Evolutionary conservation across 2,888 invertebrate species (phyloP), one percentile per base, ranked within the genome.

Genomic region (Catotricha subobsoleta): DNA sequence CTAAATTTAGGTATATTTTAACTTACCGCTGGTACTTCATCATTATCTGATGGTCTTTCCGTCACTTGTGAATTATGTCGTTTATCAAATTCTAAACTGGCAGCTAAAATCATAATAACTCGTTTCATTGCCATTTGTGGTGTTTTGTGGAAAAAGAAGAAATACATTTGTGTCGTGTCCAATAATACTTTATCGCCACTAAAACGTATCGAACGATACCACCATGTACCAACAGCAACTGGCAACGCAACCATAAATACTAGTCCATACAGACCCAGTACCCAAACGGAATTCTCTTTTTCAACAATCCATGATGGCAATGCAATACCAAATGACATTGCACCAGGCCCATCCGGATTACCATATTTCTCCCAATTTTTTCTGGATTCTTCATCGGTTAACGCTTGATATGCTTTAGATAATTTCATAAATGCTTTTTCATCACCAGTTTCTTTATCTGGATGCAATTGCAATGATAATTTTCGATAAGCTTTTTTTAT

Each of bases 231-330:
- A 46, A 90, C 63, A 46, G 78, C 79, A 41, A 80, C 82, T 19
- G 88, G 88, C 58, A 98, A 65, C 31, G 94, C 88, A 43, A 98
- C 81, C 95, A 99, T 98, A 62, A 99, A 98, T 2, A 98, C 84
- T 39, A 97, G 68, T 4, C 84, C 94, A 66, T 95, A 95, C 2
- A 92, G 69, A 3, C 92, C 92, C 38, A 95, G 69, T 6, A 94
- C 95, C 92, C 92, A 95, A 19, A 97, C 79, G 49, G 95, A 95
- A 60, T 99, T 98, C 64, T 98, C 92, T 60, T 97, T 94, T 57
- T 97, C 95, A 9, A 99, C 94, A 60, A 99, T 94, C 98, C 98
- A 99, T 41, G 97, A 95, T 6, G 98, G 98, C 41, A 99, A 62
- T 7, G 98, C 98, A 58, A 99, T 99, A 44, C 98, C 98, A 72